These are phyloP conservation scores for Isaurus tuberculatus DNA, from an alignment of 92 coral and sea anemone species.

Conservation along the genomic window DNA sequence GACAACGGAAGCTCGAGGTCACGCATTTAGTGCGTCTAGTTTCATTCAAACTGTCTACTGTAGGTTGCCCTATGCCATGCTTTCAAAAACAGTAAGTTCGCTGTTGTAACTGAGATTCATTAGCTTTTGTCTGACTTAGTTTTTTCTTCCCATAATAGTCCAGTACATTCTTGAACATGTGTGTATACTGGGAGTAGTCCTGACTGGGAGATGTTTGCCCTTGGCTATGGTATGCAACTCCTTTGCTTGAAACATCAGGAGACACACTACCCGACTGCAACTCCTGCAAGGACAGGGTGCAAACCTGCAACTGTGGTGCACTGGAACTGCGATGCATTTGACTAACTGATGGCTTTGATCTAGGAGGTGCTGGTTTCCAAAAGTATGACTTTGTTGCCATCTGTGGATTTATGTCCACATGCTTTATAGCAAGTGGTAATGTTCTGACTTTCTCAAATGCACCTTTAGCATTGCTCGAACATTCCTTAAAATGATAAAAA, in stretches of 20 bases:
- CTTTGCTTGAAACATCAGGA: background rate
- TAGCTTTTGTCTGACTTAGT: constrained; percentile 70
- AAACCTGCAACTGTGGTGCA: constrained; percentile 16
- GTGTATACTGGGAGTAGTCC: constrained; percentile 86
- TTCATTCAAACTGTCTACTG: no score
- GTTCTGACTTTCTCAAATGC: background rate
- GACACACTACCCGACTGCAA: background rate
- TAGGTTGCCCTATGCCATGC: constrained; percentile 9
- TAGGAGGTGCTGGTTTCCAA: background rate
- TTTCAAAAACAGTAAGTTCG: constrained; percentile 28
- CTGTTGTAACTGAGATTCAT: constrained; percentile 27
- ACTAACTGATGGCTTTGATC: background rate
- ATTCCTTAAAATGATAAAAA: background rate
- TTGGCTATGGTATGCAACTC: background rate
- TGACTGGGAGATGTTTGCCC: constrained; percentile 2
- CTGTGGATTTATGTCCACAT: background rate
- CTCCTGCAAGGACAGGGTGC: background rate
- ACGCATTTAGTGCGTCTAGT: no score
- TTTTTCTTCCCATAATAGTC: constrained; percentile 86
- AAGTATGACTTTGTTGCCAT: constrained; percentile 13
- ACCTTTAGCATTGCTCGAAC: background rate
- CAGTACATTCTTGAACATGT: constrained; percentile 87
- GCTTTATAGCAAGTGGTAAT: background rate
- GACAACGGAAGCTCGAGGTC: no score
- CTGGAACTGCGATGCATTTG: constrained; percentile 8